Base-by-base conservation (phyloP, 2,797 vertebrate species). In the Monodelphis domestica region DNA sequence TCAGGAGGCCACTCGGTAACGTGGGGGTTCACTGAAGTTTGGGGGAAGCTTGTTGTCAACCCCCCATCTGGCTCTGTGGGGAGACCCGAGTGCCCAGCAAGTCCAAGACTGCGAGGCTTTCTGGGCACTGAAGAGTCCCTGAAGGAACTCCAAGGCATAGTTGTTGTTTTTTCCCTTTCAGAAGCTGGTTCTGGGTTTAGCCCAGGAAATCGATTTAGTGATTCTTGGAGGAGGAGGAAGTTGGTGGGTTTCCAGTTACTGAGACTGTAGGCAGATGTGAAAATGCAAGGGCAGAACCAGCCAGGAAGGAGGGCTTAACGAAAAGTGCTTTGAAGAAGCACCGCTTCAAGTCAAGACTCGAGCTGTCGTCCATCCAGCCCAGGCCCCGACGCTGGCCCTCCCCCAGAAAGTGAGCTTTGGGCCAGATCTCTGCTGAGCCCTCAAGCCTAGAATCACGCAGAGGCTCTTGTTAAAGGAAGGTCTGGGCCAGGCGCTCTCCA, bases 191-290 rank as follows among this genome's bases (percentile, higher is more conserved):
- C 33, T 38, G 63, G n/a, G 21, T 78, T 63, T 45, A 45, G 63
- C n/a, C 63, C 21, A 78, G 89, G 55, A 90, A 91, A 55, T 63
- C 91, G 70, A 90, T 87, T 90, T 38, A 70, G 88, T 38, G 87
- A 53, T 15, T 92, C 92, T 55, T 29, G 57, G 84, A 52, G 51
- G 9, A 87, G 90, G 90, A 53, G 50, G 38, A 63, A 87, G 26
- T 87, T 45, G 87, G 45, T 63, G 45, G n/a, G 30, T 90, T 94
- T 92, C 53, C 54, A 52, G 54, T 78, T 33, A 38, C 84, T 52
- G 30, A 10, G 45, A 17, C 50, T 89, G 3, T 57, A 28, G 0
- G 57, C 53, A 91, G 89, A 30, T 90, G 26, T 5, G 30, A 51
- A 87, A 94, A 57, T 89, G 56, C 5, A 50, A 7, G 52, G 87